Evolutionary conservation across 2,797 vertebrate genomes (phyloP).

Genomic region (Pangasius djambal): DNA sequence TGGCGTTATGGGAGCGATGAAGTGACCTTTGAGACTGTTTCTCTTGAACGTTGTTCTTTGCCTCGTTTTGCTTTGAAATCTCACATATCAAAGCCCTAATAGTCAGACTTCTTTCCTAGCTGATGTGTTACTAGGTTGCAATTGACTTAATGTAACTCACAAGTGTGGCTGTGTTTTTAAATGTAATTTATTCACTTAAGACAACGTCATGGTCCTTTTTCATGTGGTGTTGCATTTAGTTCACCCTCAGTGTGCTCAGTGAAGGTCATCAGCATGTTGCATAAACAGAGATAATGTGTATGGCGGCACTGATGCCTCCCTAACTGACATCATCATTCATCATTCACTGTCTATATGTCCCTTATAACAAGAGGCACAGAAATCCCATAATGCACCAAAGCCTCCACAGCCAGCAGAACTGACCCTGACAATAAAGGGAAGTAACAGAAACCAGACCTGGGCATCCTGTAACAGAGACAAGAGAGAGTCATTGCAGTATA

Average conservation of each 20-base stretch:
- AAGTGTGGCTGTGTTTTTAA: neutral
- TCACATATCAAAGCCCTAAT: neutral
- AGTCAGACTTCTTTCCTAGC: neutral
- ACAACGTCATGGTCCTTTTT: neutral
- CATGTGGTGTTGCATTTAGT: neutral
- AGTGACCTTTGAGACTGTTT: neutral
- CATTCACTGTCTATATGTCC: neutral
- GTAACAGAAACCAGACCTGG: conserved; percentile 26
- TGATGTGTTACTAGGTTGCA: neutral
- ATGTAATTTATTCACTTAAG: neutral
- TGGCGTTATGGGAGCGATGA: neutral
- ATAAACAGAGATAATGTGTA: neutral
- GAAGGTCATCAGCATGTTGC: neutral
- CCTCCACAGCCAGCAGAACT: neutral
- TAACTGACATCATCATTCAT: conserved; percentile 16
- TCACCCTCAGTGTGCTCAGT: neutral
- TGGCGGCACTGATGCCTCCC: neutral
- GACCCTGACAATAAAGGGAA: conserved; percentile 29
- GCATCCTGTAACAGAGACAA: conserved; percentile 19
- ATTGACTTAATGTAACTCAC: neutral
- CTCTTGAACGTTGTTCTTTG: neutral
- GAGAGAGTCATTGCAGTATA: conserved; percentile 17
- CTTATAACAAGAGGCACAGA: conserved; percentile 11
- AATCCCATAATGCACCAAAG: neutral
- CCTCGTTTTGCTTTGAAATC: neutral